Base-by-base conservation (phyloP, 2,113 vertebrate species). In the Silurus meridionalis region DNA sequence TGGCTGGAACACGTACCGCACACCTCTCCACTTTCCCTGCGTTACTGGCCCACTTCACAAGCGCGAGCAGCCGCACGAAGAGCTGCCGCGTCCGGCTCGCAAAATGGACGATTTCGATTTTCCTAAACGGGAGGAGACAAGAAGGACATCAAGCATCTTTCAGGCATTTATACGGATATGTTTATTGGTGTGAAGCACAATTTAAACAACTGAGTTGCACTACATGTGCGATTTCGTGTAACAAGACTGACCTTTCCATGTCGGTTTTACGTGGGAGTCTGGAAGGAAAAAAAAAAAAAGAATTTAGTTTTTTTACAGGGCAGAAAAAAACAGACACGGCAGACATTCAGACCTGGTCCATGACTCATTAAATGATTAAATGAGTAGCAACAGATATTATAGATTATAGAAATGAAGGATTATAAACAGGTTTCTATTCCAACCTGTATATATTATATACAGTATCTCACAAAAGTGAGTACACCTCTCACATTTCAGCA, bases 81-180 rank as follows among this genome's bases (percentile, higher is more conserved):
- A 99, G 96, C 91, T 99, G 98, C 81, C 98, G 96, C 82, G 97
- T 99, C 25, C 98, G 97, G 90, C 97, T 99, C 81, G 98, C 97
- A 95, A 99, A 99, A 92, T 99, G 98, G 86, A 99, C 98, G 64
- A 99, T 99, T 95, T 99, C 98, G 91, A 99, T 99, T 97, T 99
- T 99, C 92, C 98, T 99, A 90, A 92, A 75, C 90, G 85, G 80
- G 11, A 53, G 79, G 6, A 23, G n/a, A 53, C 58, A 6, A 46
- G 21, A 14, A 46, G 63, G 2, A 52, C 5, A 79, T 10, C n/a
- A 82, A 3, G 23, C 50, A 58, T 28, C 5, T 2, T 5, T 67
- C 15, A n/a, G 9, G 19, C 0, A 14, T 17, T 66, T 53, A 23
- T 23, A 37, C 37, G 37, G 37, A 37, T 37, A 37, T 37, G 37